Conservation (phyloP, 2,113 vertebrate species). For the Bujurquina vittata region DNA sequence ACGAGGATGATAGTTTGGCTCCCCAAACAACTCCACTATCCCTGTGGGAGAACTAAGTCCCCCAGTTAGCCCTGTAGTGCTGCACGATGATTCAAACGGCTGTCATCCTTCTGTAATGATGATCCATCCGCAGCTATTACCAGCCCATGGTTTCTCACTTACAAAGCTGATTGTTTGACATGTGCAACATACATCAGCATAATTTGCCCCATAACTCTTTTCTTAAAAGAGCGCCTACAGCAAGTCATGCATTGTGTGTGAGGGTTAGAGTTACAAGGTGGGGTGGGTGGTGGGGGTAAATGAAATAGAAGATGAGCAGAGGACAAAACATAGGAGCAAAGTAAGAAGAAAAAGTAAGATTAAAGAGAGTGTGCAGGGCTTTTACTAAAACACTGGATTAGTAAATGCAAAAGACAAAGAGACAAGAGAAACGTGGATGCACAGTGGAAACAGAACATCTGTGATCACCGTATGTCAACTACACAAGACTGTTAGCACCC, state of each 20-base stretch:
- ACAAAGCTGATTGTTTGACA: conserved; percentile 70
- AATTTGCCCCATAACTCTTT: conserved; percentile 64
- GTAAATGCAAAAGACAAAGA: background rate
- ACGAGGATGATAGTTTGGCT: conserved; percentile 6
- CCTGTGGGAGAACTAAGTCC: conserved; percentile 29
- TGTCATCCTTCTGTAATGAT: conserved; percentile 73
- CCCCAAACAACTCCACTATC: conserved; percentile 24
- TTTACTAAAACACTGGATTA: background rate
- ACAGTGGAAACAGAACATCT: background rate
- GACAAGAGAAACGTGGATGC: background rate
- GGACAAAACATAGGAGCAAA: background rate
- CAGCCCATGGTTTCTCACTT: conserved; percentile 63
- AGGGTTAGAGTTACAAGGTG: background rate
- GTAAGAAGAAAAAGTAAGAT: background rate
- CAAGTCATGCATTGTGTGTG: background rate
- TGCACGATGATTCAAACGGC: conserved; percentile 52
- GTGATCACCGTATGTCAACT: background rate
- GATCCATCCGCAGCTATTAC: conserved; percentile 71
- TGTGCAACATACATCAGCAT: conserved; percentile 66
- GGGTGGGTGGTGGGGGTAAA: background rate
- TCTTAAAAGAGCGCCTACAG: conserved; percentile 35
- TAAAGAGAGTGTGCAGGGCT: background rate
- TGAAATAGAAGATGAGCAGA: background rate
- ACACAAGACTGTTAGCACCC: background rate
- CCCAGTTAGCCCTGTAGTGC: conserved; percentile 33